Percentiles rank a stretch among this genome's conserved stretches.
phyloP scores from a whole-genome alignment of 2,888 invertebrate species.

The Quadriops clusia region DNA sequence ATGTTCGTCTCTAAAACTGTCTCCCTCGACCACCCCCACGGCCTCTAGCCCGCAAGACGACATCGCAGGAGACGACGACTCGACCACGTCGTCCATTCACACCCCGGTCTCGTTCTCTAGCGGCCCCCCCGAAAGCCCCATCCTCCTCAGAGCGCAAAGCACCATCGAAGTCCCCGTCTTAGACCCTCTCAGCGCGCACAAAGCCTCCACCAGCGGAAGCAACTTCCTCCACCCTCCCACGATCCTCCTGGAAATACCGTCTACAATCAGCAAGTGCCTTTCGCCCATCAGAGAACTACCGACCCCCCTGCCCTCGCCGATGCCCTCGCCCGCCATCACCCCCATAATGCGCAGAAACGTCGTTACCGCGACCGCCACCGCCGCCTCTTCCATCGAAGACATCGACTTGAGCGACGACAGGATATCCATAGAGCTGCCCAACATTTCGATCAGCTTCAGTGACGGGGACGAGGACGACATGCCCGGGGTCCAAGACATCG shows the following conservation, averaged over 20 bases:
- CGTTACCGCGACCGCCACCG: slow-evolving; percentile 16
- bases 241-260: slow-evolving; percentile 66
- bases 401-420: slow-evolving; percentile 39
- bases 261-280: slow-evolving; percentile 61
- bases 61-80: slow-evolving; percentile 55
- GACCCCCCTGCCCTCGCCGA: slow-evolving; percentile 61
- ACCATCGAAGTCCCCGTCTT: slow-evolving; percentile 51
- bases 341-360: slow-evolving; percentile 45
- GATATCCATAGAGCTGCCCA: slow-evolving; percentile 37
- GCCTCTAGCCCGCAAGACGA: slow-evolving; percentile 67
- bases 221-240: slow-evolving; percentile 61
- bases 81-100: slow-evolving; percentile 55
- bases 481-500: slow-evolving; percentile 30
- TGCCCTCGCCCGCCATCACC: slow-evolving; percentile 58
- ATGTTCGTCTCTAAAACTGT: slow-evolving; percentile 50
- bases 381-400: slow-evolving; percentile 39
- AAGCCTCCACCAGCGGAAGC: slow-evolving; percentile 43
- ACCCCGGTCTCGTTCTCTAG: slow-evolving; percentile 48
- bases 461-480: slow-evolving; percentile 32
- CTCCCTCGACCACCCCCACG: slow-evolving; percentile 60
- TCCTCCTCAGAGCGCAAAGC: slow-evolving; percentile 33
- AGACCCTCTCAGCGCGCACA: slow-evolving; percentile 57
- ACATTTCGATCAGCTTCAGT: slow-evolving; percentile 27
- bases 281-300: slow-evolving; percentile 70
- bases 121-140: slow-evolving; percentile 51